Base-by-base conservation (phyloP, 92 coral and sea anemone genomes). In the Galaxea fascicularis region DNA sequence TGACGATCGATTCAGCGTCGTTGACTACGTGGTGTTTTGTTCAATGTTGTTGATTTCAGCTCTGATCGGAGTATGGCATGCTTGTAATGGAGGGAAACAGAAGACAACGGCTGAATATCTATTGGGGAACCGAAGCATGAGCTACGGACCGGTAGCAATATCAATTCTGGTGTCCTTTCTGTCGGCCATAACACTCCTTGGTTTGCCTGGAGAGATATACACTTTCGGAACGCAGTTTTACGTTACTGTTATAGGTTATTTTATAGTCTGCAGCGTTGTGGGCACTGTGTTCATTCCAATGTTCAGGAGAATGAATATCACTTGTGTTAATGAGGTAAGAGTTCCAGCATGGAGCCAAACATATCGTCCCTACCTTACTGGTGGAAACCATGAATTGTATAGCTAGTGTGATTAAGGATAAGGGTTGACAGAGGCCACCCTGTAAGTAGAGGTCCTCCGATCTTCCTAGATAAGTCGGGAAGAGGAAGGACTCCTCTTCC, bases 121-220 rank as follows among this genome's bases (percentile, higher is more conserved):
- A 26, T 68, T 92, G 72, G 95, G 78, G 10, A 74, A 82, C 82
- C 89, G 88, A 8, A 73, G 64, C 35, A 89, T 92, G 93, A 60
- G 44, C 21, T 76, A 41, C 59, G 52, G 63, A 76, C 95, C 95
- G n/a, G 82, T 92, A 17, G 88, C 95, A 4, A 68, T 92, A 26
- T 92, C 95, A 9, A 69, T 89, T 4, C 74, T 92, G 28, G 93
- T 86, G 56, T 92, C 95, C 0, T 89, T 77, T 39, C 89, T 92
- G 11, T 92, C 95, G 0, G 95, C 93, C 20, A 86, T 92, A 18
- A 44, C 95, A 10, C 88, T 92, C 0, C 93, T 92, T 10, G 95
- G 95, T 15, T 49, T 86, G 17, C 95, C 95, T 49, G 81, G 84
- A 0, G 95, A 92, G 75, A 84, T 92, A 14, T 92, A 81, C 80